These are phyloP conservation scores for Pollenia angustigena DNA, from an alignment of 2,888 invertebrate genomes.

Conservation along the genomic window DNA sequence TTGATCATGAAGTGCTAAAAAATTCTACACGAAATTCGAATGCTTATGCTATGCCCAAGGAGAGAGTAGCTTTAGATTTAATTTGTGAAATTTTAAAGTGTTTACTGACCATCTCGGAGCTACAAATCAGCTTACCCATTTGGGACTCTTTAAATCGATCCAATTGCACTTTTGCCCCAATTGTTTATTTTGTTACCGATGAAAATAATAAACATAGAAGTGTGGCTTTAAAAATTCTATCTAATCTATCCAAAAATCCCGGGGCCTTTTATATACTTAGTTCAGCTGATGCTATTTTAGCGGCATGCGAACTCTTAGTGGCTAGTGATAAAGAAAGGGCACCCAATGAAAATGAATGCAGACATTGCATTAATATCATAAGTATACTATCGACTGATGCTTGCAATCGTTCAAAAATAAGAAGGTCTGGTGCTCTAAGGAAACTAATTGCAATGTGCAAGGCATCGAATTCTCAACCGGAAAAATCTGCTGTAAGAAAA, in stretches of 20 bases:
- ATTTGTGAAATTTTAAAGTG: constrained; percentile 82
- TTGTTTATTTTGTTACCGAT: constrained; percentile 81
- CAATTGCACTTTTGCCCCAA: constrained; percentile 79
- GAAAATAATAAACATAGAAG: constrained; percentile 80
- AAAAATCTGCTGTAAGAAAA: constrained; percentile 80
- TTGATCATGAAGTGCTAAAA: constrained; percentile 82
- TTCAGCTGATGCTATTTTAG: constrained; percentile 81
- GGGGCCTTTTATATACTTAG: constrained; percentile 80
- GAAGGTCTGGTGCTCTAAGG: constrained; percentile 82
- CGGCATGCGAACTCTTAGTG: constrained; percentile 82
- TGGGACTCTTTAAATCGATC: constrained; percentile 77
- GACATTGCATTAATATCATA: constrained; percentile 83
- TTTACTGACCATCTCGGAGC: constrained; percentile 80
- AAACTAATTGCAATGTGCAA: constrained; percentile 81
- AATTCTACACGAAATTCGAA: constrained; percentile 78
- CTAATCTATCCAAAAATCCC: constrained; percentile 82
- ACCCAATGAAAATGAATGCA: constrained; percentile 80
- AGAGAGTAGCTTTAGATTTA: constrained; percentile 79
- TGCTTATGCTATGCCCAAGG: constrained; percentile 81
- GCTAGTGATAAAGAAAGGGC: constrained; percentile 77
- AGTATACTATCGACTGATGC: constrained; percentile 82
- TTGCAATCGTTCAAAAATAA: constrained; percentile 83
- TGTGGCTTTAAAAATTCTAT: constrained; percentile 81
- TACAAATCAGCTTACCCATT: constrained; percentile 77
- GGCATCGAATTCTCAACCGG: constrained; percentile 79